Conservation (phyloP, 2,888 invertebrate genomes). For the Lycia hirtaria region DNA sequence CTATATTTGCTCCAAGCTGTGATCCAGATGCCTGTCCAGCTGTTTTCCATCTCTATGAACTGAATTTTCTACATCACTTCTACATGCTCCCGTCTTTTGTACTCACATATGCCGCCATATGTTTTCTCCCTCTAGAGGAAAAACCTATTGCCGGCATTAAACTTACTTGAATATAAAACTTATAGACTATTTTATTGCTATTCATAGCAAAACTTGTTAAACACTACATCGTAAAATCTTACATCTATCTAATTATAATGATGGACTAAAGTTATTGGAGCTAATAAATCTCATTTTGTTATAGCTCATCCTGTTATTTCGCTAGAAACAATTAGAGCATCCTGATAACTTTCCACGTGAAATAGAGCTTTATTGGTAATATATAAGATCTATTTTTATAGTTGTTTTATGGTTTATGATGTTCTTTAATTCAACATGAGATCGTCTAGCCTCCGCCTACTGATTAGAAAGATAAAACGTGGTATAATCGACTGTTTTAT, state of each 20-base stretch:
- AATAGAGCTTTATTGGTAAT: conserved; percentile 5
- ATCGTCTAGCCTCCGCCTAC: conserved; percentile 63
- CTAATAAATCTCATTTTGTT: conserved; percentile 24
- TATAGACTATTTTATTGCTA: neutral
- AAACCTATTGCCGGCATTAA: neutral
- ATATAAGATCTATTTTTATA: conserved; percentile 15
- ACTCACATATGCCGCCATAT: no score
- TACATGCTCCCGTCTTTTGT: no score
- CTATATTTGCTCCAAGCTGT: no score
- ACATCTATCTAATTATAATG: conserved; percentile 22
- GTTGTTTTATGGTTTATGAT: conserved; percentile 13
- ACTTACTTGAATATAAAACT: neutral
- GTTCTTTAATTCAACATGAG: conserved; percentile 54
- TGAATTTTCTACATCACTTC: no score
- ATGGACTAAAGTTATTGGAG: conserved; percentile 11
- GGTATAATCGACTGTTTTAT: conserved; percentile 79
- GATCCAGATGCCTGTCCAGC: no score
- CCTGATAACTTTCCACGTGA: conserved; percentile 1
- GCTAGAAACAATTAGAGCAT: conserved; percentile 42
- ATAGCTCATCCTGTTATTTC: conserved; percentile 61
- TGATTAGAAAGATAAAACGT: conserved; percentile 78
- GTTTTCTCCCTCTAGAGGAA: no score
- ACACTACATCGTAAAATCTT: conserved; percentile 9
- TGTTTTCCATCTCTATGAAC: no score
- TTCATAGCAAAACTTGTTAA: conserved; percentile 10